phyloP scores from a whole-genome alignment of 2,113 vertebrate genomes.

The Sclerurus mexicanus region DNA sequence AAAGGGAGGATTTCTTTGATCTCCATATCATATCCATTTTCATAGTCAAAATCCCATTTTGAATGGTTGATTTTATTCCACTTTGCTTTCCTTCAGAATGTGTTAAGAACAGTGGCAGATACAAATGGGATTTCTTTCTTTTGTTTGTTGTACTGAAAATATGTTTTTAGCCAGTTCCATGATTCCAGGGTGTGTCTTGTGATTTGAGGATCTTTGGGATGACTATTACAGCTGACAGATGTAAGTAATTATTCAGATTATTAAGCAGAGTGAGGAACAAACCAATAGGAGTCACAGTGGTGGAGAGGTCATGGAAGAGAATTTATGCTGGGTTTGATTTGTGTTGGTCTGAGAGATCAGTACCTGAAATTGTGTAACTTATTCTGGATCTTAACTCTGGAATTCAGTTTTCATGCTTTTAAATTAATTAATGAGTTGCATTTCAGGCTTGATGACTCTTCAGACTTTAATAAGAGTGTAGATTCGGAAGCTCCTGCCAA shows the following conservation, averaged over 20 bases:
- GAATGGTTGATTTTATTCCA: neutral
- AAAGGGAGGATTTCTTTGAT: neutral
- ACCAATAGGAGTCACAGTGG: neutral
- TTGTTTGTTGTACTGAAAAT: neutral
- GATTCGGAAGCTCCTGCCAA: neutral
- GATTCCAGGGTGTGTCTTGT: neutral
- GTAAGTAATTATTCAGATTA: neutral
- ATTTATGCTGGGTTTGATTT: neutral
- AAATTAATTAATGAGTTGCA: neutral
- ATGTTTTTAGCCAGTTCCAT: neutral
- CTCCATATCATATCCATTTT: neutral
- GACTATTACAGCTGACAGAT: neutral
- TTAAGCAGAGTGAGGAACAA: neutral
- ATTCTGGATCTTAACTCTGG: neutral
- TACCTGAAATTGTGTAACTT: neutral
- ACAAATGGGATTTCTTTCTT: neutral
- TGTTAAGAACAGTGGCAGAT: neutral
- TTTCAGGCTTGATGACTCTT: neutral
- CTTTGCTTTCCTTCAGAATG: neutral
- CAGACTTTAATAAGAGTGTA: rapidly evolving
- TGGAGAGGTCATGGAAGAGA: too few relatives aligned
- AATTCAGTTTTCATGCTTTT: neutral
- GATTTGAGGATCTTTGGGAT: neutral
- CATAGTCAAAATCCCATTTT: neutral
- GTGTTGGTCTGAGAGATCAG: neutral